Base-by-base conservation (phyloP, 1,140 invertebrate genomes). In the Dryas iulia region DNA sequence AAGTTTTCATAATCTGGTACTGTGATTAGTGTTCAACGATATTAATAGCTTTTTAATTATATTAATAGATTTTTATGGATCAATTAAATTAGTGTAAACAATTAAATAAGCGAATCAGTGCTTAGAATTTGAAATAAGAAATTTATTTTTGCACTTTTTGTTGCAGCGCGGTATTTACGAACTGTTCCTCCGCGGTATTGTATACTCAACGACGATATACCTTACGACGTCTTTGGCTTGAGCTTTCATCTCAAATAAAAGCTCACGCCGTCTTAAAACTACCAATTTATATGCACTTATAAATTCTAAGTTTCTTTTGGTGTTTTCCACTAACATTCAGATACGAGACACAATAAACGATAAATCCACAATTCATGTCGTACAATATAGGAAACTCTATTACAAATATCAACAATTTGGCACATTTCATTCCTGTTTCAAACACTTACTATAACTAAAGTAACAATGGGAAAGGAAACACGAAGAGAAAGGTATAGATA, bases 351-450 rank as follows among this genome's bases (percentile, higher is more conserved):
- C 28, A 57, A 56, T 28, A 67, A 67, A 30, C 14, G 58, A 47
- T 39, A 69, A 59, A 69, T 59, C 58, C 60, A 64, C 60, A 69
- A 68, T 68, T 47, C 12, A 65, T 39, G 24, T 72, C 68, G 69
- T 74, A 74, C 66, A 74, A 70, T 81, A 78, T 81, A 84, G 76
- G 78, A 78, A 81, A 77, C 73, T 79, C 73, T 83, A 79, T 79
- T 77, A 77, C 76, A 81, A 81, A 82, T 81, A 87, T 83, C 77
- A 87, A 84, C 79, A 82, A 82, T 85, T 87, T 87, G 85, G 85
- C 85, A 87, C 85, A 81, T 81, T 54, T 14, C 35, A 58, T 71
- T 66, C 69, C 69, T 71, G 69, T 71, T 71, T 71, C 31, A 23
- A 71, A 71, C 69, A 60, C 30, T 69, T 35, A 69, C 59, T 69